Evolutionary conservation across 2,113 vertebrate genomes (phyloP), one percentile per base, ranked within the genome.

Genomic region (Eudyptes chrysolophus): DNA sequence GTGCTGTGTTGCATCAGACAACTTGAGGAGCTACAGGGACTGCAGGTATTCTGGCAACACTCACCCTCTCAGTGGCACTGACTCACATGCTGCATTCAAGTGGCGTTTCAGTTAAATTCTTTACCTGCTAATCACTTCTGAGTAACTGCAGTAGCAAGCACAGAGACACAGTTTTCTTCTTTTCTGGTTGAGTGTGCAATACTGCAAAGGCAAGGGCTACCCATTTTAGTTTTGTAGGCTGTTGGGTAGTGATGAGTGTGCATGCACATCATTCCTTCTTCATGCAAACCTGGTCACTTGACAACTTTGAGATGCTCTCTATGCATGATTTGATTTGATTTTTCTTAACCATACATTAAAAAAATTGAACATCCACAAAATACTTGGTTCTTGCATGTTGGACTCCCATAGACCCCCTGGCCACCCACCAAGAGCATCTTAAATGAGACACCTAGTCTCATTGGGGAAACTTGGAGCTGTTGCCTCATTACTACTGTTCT

Each of bases 31-130:
- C 94, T 84, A 58, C 94, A 94, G 93, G 94, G 78, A 89, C 80
- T 90, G 84, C 90, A 96, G 96, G 94, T 94, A 92, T 87, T 94
- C 86, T 95, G 86, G 90, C 88, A 95, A 27, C 78, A 58, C 79
- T 95, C 84, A 42, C 70, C 40, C 14, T 60, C 64, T 84, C 51
- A 66, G 81, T 79, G 84, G 74, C 92, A 91, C 84, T 95, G 89
- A 91, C 87, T 96, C 84, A 89, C 87, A 48, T 75, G 72, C 72
- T 95, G 77, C 44, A 27, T 94, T 83, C 83, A 94, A 87, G n/a
- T 84, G 78, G 82, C 3, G 1, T 91, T 89, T 82, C 42, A 55
- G 2, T 94, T 82, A 36, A 91, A 71, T 81, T 68, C 13, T 84
- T 90, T 90, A 44, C 19, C 25, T 84, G 38, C 70, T 95, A 87